These are phyloP conservation scores for Zaprionus tsacasi DNA, from an alignment of 1,140 invertebrate species.

Conservation along the genomic window DNA sequence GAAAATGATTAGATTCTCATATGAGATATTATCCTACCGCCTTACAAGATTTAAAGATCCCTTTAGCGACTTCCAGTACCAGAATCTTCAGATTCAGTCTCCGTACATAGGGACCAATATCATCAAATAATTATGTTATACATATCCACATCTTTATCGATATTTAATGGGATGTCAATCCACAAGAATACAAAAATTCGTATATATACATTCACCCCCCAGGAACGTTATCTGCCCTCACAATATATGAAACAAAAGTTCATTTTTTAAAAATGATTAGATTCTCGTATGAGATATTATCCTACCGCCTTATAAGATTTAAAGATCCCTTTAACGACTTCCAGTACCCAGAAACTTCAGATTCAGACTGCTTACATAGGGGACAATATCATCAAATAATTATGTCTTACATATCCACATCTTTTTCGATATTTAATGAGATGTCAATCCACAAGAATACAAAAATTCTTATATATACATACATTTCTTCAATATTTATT, in stretches of 20 bases:
- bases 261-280: too few species aligned
- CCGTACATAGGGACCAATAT: not conserved
- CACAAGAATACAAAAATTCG: not conserved
- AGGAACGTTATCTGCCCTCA: not conserved
- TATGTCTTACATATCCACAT: not conserved
- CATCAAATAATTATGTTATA: not conserved
- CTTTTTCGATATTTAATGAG: not conserved
- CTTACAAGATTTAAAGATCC: too few species aligned
- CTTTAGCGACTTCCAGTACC: too few species aligned
- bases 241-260: too few species aligned
- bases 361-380: not conserved
- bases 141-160: not conserved
- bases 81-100: too few species aligned
- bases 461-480: not conserved
- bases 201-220: too few species aligned
- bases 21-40: too few species aligned
- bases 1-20: too few species aligned
- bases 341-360: too few species aligned
- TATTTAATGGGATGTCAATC: not conserved
- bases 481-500: slow-evolving; percentile 1
- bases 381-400: not conserved
- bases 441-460: not conserved
- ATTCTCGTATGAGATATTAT: too few species aligned
- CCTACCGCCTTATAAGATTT: too few species aligned
- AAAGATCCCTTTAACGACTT: too few species aligned